Evolutionary conservation across 2,797 vertebrate genomes (phyloP), one percentile per base, ranked within the genome.

Genomic region (Fistularia tabacaria): DNA sequence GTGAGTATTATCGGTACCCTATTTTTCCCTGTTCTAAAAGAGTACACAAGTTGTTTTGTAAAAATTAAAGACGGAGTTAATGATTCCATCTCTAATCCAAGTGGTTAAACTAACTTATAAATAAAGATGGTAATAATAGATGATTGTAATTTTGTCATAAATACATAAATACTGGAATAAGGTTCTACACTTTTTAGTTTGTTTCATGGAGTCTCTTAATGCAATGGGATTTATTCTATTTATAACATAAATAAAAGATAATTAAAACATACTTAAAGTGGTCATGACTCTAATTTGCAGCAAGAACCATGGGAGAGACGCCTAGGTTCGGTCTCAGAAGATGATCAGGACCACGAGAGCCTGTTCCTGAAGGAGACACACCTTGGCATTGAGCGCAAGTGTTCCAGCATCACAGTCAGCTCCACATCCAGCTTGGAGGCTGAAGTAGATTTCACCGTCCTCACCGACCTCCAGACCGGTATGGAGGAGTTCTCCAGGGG

Each of bases 391-490:
- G 97, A 98, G 76, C 94, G 95, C 58, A 98, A 98, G 80, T 97
- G 94, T 77, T 97, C 96, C 83, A 98, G 95, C 87, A 96, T 98
- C 87, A 97, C 95, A 0, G 96, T 98, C 82, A 98, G 95, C 85
- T 98, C 97, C 3, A 97, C 97, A 0, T 99, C 97, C 74, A 98
- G 96, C 85, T 87, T 99, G 70, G 96, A 99, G 81, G 96, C 96
- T 0, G 96, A 99, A 68, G 97, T 97, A 52, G 97, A 99, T 76
- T 99, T 99, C 91, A 99, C 97, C 0, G 91, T 98, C 67, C 95
- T 99, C 0, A 94, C 94, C 0, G 97, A 99, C 87, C 95, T 94
- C 76, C 94, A 98, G 0, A 93, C 94, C 0, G 95, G 95, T 66
- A 97, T 97, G 58, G 97, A 99, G 82, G 97, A 99, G 86, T 96